phyloP scores from a whole-genome alignment of 1,140 invertebrate species.

The Heliconius nattereri region DNA sequence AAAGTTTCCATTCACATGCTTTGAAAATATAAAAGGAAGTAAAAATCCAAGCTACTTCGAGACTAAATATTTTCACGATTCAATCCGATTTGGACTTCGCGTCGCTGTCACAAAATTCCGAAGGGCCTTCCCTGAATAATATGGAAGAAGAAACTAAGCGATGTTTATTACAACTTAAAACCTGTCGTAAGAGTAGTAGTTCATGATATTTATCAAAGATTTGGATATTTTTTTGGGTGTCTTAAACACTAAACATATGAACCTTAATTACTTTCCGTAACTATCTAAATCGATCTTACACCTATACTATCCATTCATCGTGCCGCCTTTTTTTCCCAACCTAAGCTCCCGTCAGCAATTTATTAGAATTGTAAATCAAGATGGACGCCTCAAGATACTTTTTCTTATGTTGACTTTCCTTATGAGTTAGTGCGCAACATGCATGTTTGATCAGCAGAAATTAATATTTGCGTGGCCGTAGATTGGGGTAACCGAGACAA shows the following conservation, averaged over 20 bases:
- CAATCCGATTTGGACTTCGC: background rate
- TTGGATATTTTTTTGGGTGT: background rate
- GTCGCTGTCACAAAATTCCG: background rate
- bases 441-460: conserved; percentile 12
- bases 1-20: background rate
- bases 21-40: background rate
- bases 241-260: too few species aligned
- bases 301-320: background rate
- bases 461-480: background rate
- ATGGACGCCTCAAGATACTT: background rate
- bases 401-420: conserved; percentile 2
- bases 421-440: background rate
- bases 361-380: conserved; percentile 22
- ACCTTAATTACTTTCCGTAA: too few species aligned
- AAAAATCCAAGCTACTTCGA: background rate
- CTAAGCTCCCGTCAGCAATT: background rate
- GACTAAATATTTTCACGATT: background rate
- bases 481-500: background rate
- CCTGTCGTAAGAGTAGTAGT: background rate
- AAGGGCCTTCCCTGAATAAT: background rate
- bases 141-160: background rate
- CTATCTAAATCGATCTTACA: background rate
- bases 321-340: background rate
- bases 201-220: background rate
- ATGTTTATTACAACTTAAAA: background rate